These are phyloP conservation scores for Nothoprocta pentlandii DNA, from an alignment of 2,113 vertebrate species.

Conservation along the genomic window DNA sequence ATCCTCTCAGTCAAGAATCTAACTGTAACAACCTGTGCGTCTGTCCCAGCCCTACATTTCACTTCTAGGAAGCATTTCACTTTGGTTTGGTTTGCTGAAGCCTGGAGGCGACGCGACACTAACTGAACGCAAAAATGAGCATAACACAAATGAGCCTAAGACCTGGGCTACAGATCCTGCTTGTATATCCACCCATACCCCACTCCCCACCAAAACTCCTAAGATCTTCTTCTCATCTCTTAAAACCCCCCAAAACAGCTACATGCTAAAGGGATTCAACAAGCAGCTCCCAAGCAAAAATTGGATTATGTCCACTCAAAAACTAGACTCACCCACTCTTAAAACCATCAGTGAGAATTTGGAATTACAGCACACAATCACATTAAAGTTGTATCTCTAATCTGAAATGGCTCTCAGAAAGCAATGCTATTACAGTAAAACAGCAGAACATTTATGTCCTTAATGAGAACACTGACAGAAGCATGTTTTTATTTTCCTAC, in stretches of 20 bases:
- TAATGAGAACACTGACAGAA: background rate
- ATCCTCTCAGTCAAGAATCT: background rate
- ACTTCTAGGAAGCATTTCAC: background rate
- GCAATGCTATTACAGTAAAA: background rate
- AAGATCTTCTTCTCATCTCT: background rate
- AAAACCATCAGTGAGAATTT: background rate
- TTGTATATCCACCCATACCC: accelerated
- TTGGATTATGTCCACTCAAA: background rate
- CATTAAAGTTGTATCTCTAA: background rate
- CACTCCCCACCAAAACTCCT: background rate
- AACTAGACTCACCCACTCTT: background rate
- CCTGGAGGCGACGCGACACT: background rate
- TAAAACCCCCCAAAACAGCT: background rate
- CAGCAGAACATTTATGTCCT: accelerated
- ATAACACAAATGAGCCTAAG: background rate
- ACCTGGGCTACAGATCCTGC: background rate
- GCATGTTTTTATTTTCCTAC: background rate
- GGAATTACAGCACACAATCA: accelerated
- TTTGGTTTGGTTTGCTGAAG: background rate
- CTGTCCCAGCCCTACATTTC: background rate
- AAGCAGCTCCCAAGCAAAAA: background rate
- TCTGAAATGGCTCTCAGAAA: background rate
- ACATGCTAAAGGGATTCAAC: accelerated
- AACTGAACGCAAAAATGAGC: background rate
- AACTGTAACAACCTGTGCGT: background rate